Evolutionary conservation across 2,888 invertebrate genomes (phyloP).

Genomic region (Cheilosia vulpina): DNA sequence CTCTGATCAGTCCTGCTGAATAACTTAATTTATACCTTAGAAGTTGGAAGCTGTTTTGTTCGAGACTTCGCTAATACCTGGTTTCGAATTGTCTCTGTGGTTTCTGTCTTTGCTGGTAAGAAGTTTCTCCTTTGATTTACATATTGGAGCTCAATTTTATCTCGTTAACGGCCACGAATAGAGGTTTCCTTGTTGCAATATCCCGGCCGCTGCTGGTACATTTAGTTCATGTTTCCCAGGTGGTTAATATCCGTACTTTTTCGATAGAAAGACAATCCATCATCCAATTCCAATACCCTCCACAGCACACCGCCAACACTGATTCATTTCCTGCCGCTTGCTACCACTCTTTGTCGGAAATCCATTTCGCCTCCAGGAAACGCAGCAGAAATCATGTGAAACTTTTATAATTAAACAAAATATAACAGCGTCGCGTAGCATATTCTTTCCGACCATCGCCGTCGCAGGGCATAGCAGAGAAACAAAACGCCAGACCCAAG

Average conservation of each 20-base stretch:
- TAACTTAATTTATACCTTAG: no score
- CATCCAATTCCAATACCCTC: conserved; percentile 18
- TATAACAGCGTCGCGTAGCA: conserved; percentile 66
- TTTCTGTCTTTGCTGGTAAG: no score
- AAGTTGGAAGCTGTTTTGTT: no score
- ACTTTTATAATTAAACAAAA: conserved; percentile 75
- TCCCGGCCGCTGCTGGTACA: no score
- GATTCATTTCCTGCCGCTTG: conserved; percentile 16
- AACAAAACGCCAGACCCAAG: conserved; percentile 16
- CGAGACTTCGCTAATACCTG: no score
- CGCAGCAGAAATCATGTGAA: conserved; percentile 64
- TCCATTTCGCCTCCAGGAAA: conserved; percentile 51
- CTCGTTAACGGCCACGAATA: no score
- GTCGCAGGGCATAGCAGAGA: not conserved
- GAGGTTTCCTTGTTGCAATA: no score
- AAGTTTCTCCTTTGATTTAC: no score
- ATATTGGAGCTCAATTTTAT: no score
- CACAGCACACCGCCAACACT: conserved; percentile 34
- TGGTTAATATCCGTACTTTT: not conserved
- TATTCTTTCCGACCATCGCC: conserved; percentile 42
- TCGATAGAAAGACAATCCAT: no score
- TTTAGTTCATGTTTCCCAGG: not conserved
- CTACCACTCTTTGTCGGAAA: conserved; percentile 42
- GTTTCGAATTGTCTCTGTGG: no score
- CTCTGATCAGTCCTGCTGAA: no score